A percentile compares a stretch with the other conserved stretches of the same genome.
Conservation (phyloP, 35 echinoderm and acorn worm genomes). For the Ophiothrix spiculata region DNA sequence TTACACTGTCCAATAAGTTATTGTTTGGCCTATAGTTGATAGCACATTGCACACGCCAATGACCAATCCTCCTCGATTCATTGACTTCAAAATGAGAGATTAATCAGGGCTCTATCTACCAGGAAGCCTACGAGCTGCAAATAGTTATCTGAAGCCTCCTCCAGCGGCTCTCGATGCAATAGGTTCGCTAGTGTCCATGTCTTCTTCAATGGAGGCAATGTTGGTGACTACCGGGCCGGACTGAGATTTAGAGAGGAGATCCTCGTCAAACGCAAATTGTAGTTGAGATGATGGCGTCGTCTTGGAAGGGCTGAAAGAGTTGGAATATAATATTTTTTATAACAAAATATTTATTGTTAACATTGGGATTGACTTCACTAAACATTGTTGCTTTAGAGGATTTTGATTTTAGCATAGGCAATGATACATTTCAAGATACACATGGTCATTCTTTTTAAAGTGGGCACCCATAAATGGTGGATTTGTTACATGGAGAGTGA, state of each 20-base stretch:
- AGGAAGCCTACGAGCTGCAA: neutral
- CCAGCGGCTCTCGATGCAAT: neutral
- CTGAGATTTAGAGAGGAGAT: constrained; percentile 56
- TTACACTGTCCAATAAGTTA: too few relatives aligned
- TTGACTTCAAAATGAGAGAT: too few relatives aligned
- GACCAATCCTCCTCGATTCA: too few relatives aligned
- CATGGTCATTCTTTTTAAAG: too few relatives aligned
- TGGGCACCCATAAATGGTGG: too few relatives aligned
- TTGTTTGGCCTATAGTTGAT: too few relatives aligned
- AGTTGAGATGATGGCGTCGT: constrained; percentile 49
- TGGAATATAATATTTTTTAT: neutral
- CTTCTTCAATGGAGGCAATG: constrained; percentile 40
- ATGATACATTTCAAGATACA: too few relatives aligned
- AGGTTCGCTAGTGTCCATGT: constrained; percentile 74
- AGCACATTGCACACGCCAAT: too few relatives aligned
- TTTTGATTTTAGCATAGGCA: too few relatives aligned
- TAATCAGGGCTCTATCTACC: constrained; percentile 11
- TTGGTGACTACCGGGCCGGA: constrained; percentile 2
- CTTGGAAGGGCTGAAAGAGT: constrained; percentile 49
- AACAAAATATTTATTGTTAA: neutral
- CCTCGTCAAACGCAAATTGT: constrained; percentile 90
- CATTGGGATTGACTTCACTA: neutral
- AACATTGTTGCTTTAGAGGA: neutral
- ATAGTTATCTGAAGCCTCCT: constrained; percentile 33
- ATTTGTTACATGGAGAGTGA: too few relatives aligned